Conservation (phyloP, 1,140 invertebrate genomes). For the Aphaenogaster rudis region DNA sequence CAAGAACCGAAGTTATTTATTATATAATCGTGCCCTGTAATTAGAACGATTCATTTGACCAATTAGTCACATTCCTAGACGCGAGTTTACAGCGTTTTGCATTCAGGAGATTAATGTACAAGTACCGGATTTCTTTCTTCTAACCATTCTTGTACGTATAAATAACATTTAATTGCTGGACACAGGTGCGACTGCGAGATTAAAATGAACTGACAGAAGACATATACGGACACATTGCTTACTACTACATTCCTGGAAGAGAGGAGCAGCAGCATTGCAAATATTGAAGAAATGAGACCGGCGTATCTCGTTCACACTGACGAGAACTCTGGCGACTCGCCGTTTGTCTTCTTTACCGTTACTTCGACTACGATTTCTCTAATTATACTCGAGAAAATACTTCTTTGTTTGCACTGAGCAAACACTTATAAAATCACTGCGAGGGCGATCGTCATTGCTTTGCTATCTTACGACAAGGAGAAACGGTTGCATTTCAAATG, state of each 20-base stretch:
- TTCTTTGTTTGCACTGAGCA: conserved; percentile 27
- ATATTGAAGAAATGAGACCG: conserved; percentile 54
- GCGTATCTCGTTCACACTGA: conserved; percentile 22
- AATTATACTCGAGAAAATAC: conserved; percentile 54
- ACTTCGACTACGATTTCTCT: conserved; percentile 63
- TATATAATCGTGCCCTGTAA: conserved; percentile 45
- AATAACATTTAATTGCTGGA: conserved; percentile 57
- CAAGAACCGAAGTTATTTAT: conserved; percentile 27
- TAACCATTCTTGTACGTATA: conserved; percentile 46
- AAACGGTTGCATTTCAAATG: neutral
- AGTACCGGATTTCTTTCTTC: conserved; percentile 37
- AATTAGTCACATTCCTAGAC: conserved; percentile 45
- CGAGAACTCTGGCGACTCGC: conserved; percentile 12
- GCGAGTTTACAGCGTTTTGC: conserved; percentile 17
- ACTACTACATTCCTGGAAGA: conserved; percentile 9
- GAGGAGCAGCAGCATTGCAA: conserved; percentile 13
- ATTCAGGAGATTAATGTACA: conserved; percentile 41
- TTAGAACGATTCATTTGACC: conserved; percentile 49
- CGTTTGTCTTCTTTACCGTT: conserved; percentile 44
- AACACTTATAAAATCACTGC: conserved; percentile 23
- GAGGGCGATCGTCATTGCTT: conserved; percentile 12
- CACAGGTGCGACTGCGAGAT: conserved; percentile 51
- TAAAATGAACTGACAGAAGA: conserved; percentile 57
- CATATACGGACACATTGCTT: conserved; percentile 31
- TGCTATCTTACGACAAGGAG: neutral